Evolutionary conservation across 2,888 invertebrate species (phyloP), one percentile per base, ranked within the genome.

Genomic region (Augiades crinisus): DNA sequence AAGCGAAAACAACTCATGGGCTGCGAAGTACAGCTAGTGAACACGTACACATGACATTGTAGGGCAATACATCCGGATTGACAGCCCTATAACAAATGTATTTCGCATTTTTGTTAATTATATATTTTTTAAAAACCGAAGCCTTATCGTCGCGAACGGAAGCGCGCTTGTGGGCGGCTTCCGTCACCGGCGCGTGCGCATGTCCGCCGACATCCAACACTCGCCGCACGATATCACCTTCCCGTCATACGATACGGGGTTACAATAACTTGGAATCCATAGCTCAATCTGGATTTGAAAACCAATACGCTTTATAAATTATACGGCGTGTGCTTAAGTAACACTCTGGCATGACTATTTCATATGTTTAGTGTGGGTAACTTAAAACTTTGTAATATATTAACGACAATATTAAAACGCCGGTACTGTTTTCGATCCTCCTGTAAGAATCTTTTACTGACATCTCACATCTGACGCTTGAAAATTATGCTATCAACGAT

Each of bases 101-200:
- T 30, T 33, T 19, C 40, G 13, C 13, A 27, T 6, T 36, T 6
- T 36, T 38, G 19, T 37, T 14, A 31, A 41, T 8, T 22, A 47
- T 30, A 10, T 49, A 7, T 5, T 27, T 27, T 8, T 24, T 37
- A 47, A 43, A 47, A 17, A 36, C 38, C 76, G 85, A 87, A 86
- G 72, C 84, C 87, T 77, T 84, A 83, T 76, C 55, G 82, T 76
- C 55, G 61, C 51, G 60, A 64, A 56, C 75, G 85, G 83, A 84
- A 78, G 71, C 64, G 60, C 41, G 71, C 58, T 65, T 53, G 75
- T 75, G 69, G 80, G 79, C 69, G 75, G 73, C 75, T 81, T 85
- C 85, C 86, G 80, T 64, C 24, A 43, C 40, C 75, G 70, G 70
- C 82, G 81, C 83, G 77, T 75, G 83, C 82, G 81, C 83, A 78